Evolutionary conservation across 2,797 vertebrate genomes (phyloP).

Genomic region (Heteromormyrus szaboi): DNA sequence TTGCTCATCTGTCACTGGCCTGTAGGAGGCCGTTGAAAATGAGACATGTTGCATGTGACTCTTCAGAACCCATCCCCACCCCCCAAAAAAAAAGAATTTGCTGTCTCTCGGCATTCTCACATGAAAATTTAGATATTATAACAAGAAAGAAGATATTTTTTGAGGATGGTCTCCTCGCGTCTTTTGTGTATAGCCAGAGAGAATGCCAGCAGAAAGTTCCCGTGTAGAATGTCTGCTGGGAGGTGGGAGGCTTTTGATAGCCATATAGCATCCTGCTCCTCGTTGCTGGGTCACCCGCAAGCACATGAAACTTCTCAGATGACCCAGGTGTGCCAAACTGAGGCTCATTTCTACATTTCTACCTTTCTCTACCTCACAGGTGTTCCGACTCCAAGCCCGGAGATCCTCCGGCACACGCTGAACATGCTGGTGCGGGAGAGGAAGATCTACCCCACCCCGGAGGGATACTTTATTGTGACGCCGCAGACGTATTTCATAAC

Average conservation of each 20-base stretch:
- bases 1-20: background rate
- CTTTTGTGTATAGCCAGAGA: background rate
- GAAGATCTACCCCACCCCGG: conserved; percentile 92
- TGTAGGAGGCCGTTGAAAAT: background rate
- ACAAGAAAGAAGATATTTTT: background rate
- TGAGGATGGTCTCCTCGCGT: background rate
- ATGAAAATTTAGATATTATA: background rate
- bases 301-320: background rate
- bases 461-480: conserved; percentile 97
- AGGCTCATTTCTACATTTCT: background rate
- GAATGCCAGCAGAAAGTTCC: background rate
- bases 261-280: background rate
- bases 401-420: conserved; percentile 91
- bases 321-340: background rate
- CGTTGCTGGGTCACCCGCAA: background rate
- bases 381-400: conserved; percentile 91
- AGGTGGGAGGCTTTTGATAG: background rate
- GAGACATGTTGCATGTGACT: background rate
- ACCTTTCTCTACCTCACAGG: conserved; percentile 54
- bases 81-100: background rate
- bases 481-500: conserved; percentile 98
- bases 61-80: background rate
- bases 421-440: conserved; percentile 92
- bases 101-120: background rate
- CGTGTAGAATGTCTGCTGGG: background rate